phyloP scores from a whole-genome alignment of 2,113 vertebrate species.

The Jacana jacana region DNA sequence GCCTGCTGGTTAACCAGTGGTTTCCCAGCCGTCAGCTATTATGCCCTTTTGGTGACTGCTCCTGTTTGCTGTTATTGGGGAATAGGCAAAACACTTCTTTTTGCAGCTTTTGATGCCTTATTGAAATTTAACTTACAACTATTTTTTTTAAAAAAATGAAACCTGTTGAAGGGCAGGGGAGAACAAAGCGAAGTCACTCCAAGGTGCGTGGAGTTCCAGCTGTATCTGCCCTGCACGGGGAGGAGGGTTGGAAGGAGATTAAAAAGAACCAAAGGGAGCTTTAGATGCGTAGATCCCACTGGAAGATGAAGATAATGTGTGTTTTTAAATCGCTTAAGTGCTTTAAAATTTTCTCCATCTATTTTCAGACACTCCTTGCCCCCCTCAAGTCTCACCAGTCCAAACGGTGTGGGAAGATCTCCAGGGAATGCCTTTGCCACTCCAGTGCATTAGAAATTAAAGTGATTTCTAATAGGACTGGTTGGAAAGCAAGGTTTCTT shows the following conservation, averaged over 20 bases:
- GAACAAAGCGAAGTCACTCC: not conserved
- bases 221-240: not conserved
- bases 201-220: not conserved
- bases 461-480: not conserved
- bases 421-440: not conserved
- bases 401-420: not conserved
- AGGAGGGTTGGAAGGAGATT: not conserved
- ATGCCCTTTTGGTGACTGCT: not conserved
- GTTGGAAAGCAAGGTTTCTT: not conserved
- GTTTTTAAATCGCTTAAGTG: not conserved
- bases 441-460: not conserved
- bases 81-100: not conserved
- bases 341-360: not conserved
- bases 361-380: not conserved
- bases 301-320: not conserved
- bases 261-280: not conserved
- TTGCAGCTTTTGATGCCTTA: accelerated
- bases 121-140: not conserved
- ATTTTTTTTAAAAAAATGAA: not conserved
- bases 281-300: not conserved
- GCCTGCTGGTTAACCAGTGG: not conserved
- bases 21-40: not conserved
- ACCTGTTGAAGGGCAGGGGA: not conserved
- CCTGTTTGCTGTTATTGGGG: not conserved
- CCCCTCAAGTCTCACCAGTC: not conserved